Evolutionary conservation across 2,113 vertebrate genomes (phyloP), one percentile per base, ranked within the genome.

Genomic region (Cephalopterus ornatus): DNA sequence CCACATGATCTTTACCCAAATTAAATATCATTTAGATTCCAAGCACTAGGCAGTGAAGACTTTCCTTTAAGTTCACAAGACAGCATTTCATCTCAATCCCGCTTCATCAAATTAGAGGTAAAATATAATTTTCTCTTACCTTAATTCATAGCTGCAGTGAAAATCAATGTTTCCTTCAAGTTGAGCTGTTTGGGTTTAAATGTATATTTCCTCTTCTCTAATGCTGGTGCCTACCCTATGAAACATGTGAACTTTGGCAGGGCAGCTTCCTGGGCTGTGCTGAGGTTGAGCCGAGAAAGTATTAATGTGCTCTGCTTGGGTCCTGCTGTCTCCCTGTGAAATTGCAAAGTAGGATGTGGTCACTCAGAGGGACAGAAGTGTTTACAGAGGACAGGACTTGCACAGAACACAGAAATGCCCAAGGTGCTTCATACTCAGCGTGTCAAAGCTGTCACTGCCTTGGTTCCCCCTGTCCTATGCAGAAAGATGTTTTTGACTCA

Each of bases 261-360:
- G 37, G 72, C 41, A 88, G 55, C 74, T 96, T 97, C 96, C 91
- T 97, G 94, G 92, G 85, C 84, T 96, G 95, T 92, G 68, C 72
- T 93, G 0, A 44, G 53, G 88, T 75, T 90, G 75, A 53, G 47
- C 68, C 81, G 35, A 52, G 12, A 84, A 66, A 74, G 13, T 12
- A 86, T 32, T 84, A 63, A 81, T 52, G 39, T 66, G 44, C 27
- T 63, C 16, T 42, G 35, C 67, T 50, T 10, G 0, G 5, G 59
- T 80, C 50, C 46, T 44, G 23, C 71, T 55, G 74, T 42, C 0
- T 2, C 24, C 22, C 35, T 83, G 50, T 65, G 65, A 88, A 72
- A 78, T 21, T 37, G 17, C 70, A 27, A 83, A 79, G 63, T 23
- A 55, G n/a, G 23, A 74, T 26, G 47, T 1, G 6, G 32, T 47